These are phyloP conservation scores for Galaxias olidus DNA, from an alignment of 2,797 vertebrate genomes.

Conservation along the genomic window DNA sequence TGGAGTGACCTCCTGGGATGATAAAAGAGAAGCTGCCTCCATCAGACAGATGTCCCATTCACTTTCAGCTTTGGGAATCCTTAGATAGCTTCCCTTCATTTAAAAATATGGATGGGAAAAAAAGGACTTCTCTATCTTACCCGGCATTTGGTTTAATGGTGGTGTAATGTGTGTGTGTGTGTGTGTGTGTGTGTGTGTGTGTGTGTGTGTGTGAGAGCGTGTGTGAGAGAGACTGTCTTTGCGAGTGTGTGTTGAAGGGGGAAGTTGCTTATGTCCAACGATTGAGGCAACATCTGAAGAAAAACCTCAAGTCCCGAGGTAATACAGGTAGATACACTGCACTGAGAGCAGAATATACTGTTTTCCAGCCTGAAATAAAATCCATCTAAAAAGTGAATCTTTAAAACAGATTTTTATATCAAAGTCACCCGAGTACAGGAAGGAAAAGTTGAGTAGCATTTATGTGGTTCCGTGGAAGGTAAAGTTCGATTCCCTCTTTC, in stretches of 20 bases:
- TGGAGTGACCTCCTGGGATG: constrained; percentile 49
- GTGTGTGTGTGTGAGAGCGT: constrained; percentile 2
- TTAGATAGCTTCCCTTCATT: constrained; percentile 46
- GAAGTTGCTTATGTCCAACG: constrained; percentile 13
- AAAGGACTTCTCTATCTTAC: constrained; percentile 25
- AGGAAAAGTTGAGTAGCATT: constrained; percentile 5
- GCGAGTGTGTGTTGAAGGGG: not conserved
- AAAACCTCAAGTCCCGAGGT: not conserved
- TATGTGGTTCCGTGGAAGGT: constrained; percentile 26
- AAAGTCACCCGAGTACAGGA: constrained; percentile 33
- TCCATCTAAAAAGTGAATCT: constrained; percentile 24
- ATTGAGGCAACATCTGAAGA: constrained; percentile 8
- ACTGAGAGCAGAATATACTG: constrained; percentile 22
- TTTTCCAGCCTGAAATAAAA: constrained; percentile 28
- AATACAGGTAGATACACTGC: too few relatives aligned
- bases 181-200: constrained; percentile 11
- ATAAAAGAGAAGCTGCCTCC: constrained; percentile 58
- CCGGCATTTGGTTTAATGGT: too few relatives aligned
- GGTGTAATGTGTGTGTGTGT: not conserved
- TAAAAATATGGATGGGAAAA: constrained; percentile 51
- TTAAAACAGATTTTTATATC: constrained; percentile 25
- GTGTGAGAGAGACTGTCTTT: not conserved
- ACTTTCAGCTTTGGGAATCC: constrained; percentile 51
- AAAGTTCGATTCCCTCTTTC: constrained; percentile 39
- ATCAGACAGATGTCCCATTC: constrained; percentile 63